phyloP scores from a whole-genome alignment of 1,140 invertebrate species.

The Coelopa frigida region DNA sequence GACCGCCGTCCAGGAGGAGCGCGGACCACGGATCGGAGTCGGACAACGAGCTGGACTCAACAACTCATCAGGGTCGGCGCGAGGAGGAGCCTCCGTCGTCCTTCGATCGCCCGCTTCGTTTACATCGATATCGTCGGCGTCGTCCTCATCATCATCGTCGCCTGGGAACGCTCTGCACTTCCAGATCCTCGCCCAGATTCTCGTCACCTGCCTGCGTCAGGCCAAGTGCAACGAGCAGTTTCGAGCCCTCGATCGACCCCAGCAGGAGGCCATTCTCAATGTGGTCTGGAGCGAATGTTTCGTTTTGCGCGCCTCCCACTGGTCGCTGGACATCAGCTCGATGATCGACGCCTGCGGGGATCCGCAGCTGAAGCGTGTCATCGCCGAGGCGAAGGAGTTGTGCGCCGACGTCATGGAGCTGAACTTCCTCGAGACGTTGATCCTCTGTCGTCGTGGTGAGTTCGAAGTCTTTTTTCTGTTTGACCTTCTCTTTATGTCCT shows the following conservation, averaged over 20 bases:
- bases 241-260: conserved; percentile 39
- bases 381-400: conserved; percentile 44
- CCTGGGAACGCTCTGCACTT: conserved; percentile 39
- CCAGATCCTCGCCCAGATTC: conserved; percentile 51
- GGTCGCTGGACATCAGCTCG: conserved; percentile 50
- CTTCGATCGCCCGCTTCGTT: background rate
- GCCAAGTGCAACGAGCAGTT: conserved; percentile 52
- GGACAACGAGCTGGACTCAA: conserved; percentile 12
- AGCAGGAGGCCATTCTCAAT: conserved; percentile 51
- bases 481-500: too few species aligned
- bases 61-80: background rate
- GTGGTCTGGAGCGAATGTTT: conserved; percentile 55
- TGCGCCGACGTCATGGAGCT: conserved; percentile 52
- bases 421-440: conserved; percentile 55
- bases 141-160: background rate
- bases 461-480: background rate
- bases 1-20: conserved; percentile 71
- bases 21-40: conserved; percentile 55
- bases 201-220: conserved; percentile 49
- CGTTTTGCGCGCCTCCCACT: conserved; percentile 52
- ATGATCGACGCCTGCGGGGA: conserved; percentile 35
- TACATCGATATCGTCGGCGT: background rate
- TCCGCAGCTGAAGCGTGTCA: conserved; percentile 30
- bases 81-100: background rate
- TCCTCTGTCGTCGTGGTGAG: conserved; percentile 55